phyloP scores from a whole-genome alignment of 2,113 vertebrate genomes.

The Noctilio leporinus region DNA sequence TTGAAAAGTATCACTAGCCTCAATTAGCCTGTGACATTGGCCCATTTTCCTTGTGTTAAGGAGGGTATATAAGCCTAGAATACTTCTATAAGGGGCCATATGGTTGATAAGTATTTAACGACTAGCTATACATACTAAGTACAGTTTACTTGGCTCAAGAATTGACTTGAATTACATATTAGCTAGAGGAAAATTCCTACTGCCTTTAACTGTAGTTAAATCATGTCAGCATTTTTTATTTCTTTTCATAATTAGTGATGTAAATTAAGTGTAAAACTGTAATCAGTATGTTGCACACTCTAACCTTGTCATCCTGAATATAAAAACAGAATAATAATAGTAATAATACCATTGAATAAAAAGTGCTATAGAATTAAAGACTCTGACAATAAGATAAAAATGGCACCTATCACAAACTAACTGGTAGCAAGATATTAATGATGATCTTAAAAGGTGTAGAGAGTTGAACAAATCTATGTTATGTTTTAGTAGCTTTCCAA shows the following conservation, averaged over 20 bases:
- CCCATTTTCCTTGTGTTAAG: background rate
- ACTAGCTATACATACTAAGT: background rate
- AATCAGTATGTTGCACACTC: background rate
- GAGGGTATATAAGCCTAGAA: background rate
- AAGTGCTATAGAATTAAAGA: background rate
- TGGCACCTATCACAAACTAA: background rate
- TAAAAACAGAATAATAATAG: background rate
- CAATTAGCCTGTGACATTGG: background rate
- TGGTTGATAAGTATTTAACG: background rate
- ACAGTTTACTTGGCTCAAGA: background rate
- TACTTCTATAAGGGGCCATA: background rate
- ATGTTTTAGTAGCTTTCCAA: background rate
- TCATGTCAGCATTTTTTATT: conserved; percentile 3
- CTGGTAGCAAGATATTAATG: background rate
- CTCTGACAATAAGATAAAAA: background rate
- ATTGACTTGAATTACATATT: conserved; percentile 21
- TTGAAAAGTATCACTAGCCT: background rate
- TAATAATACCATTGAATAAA: background rate
- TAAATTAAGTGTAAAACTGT: conserved; percentile 26
- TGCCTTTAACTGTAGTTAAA: background rate
- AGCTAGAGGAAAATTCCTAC: background rate
- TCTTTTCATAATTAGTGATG: background rate
- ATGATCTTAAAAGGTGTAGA: background rate
- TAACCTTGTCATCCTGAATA: background rate
- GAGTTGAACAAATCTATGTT: background rate